Evolutionary conservation across 2,888 invertebrate genomes (phyloP), one percentile per base, ranked within the genome.

Genomic region (Oxycera nigricornis): DNA sequence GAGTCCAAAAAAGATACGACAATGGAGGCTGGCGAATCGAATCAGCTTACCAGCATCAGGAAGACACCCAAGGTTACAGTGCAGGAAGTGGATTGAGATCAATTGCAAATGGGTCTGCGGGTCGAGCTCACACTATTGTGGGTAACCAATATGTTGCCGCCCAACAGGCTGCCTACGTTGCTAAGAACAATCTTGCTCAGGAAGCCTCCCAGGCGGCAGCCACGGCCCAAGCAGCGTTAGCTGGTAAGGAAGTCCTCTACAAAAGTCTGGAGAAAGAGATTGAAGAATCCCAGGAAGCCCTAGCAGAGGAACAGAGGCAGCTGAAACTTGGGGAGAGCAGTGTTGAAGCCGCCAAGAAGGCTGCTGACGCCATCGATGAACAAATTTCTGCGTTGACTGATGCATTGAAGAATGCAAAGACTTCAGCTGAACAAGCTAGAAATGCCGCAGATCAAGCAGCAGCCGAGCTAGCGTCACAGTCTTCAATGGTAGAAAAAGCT

Each of bases 81-180:
- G 14, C 26, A 9, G 87, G 87, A 73, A 92, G 91, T 75, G 91
- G 92, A 0, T 82, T 93, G 26, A 88, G 91, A 77, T 90, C 89
- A 70, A 91, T 91, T 65, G 91, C 91, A 2, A 89, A 90, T 72
- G 91, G 91, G 0, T 92, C 92, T 0, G 92, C 92, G 0, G 91
- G 91, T 80, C 91, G 92, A 81, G 93, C 93, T 2, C 90, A 90
- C 79, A 91, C 90, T 55, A 92, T 92, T 11, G 87, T 90, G 7
- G 87, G 87, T n/a, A 92, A 90, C 80, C 93, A 93, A 81, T 90
- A 90, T 61, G 90, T 91, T 0, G 93, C 93, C 0, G 93, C 90
- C 0, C 90, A 91, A 75, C 93, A 93, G 82, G 93, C 93, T 0
- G 92, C 93, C 0, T 93, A 91, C 80, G 90, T 91, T 6, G 93